Evolutionary conservation across 2,113 vertebrate genomes (phyloP).

Genomic region (Emydura subglobosa): DNA sequence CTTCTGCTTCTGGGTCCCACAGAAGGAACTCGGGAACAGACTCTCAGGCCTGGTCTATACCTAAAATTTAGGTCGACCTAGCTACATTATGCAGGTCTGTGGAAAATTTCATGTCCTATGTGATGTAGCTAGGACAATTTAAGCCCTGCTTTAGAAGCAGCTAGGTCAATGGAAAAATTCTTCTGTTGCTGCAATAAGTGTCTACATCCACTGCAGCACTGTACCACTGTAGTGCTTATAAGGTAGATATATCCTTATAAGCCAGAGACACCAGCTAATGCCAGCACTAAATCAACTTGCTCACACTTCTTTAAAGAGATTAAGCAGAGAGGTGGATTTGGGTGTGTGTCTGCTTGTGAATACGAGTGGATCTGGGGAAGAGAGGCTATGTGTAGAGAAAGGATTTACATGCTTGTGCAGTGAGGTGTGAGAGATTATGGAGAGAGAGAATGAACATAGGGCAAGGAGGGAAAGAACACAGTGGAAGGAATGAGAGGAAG

Average conservation of each 20-base stretch:
- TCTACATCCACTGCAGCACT: not conserved
- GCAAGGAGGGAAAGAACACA: not conserved
- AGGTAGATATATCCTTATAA: not conserved
- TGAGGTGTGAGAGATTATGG: not conserved
- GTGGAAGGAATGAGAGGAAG: not conserved
- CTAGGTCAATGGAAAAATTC: not conserved
- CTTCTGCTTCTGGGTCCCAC: not conserved
- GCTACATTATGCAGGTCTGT: not conserved
- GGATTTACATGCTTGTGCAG: not conserved
- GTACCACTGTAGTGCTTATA: not conserved
- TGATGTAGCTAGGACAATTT: not conserved
- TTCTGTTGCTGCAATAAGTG: not conserved
- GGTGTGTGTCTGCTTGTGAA: not conserved
- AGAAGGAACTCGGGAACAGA: not conserved
- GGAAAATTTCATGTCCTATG: not conserved
- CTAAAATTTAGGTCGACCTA: not conserved
- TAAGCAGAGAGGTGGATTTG: not conserved
- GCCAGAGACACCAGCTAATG: not conserved
- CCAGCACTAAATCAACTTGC: not conserved
- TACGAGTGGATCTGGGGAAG: not conserved
- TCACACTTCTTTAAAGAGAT: not conserved
- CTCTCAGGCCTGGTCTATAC: not conserved
- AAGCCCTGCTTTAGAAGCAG: not conserved
- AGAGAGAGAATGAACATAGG: not conserved
- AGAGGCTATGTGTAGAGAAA: not conserved